phyloP scores from a whole-genome alignment of 2,888 invertebrate genomes.

The Parnassius glacialis region DNA sequence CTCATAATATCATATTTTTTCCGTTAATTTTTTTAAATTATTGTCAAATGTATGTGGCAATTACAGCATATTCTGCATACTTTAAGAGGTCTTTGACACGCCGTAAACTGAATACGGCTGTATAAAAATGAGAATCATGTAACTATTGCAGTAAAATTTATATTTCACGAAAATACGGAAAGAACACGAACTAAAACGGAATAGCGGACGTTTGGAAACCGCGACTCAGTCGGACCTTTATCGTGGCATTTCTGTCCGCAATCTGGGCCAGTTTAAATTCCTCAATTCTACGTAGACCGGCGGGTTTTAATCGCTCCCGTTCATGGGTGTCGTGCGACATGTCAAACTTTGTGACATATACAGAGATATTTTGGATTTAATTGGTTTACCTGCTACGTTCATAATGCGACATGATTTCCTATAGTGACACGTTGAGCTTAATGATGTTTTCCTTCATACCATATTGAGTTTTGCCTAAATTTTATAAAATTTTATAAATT shows the following conservation, averaged over 20 bases:
- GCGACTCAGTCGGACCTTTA: constrained; percentile 17
- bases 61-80: neutral
- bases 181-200: constrained; percentile 15
- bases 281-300: constrained; percentile 35
- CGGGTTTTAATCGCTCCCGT: constrained; percentile 39
- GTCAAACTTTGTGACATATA: constrained; percentile 5
- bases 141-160: too few relatives aligned
- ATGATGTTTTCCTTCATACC: too few relatives aligned
- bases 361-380: constrained; percentile 8
- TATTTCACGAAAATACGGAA: neutral
- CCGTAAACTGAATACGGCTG: neutral
- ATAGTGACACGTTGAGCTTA: too few relatives aligned
- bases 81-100: neutral
- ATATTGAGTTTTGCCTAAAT: too few relatives aligned
- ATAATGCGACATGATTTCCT: too few relatives aligned
- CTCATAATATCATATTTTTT: too few relatives aligned
- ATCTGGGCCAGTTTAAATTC: constrained; percentile 44
- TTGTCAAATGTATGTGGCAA: neutral
- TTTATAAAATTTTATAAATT: too few relatives aligned
- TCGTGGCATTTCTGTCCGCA: constrained; percentile 17
- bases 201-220: constrained; percentile 19
- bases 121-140: neutral
- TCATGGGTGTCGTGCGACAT: neutral
- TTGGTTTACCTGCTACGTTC: too few relatives aligned
- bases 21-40: too few relatives aligned